Evolutionary conservation across 2,888 invertebrate genomes (phyloP).

Genomic region (Mystacides longicornis): DNA sequence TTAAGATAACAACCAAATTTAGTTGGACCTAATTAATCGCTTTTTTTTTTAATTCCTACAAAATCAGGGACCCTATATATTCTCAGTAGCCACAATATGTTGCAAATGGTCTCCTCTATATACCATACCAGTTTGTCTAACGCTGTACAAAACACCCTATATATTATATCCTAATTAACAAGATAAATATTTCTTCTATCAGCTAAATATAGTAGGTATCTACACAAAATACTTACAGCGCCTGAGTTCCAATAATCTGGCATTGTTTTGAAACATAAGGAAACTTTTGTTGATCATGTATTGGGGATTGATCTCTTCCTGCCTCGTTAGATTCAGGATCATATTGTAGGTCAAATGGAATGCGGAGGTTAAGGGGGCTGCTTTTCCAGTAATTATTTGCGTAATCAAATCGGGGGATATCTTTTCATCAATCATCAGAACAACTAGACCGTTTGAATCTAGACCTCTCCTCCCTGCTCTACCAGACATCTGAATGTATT

Average conservation of each 20-base stretch:
- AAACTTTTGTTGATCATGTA: conserved; percentile 98
- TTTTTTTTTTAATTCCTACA: too few species aligned
- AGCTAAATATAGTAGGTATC: too few species aligned
- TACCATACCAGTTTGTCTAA: too few species aligned
- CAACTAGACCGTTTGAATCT: conserved; percentile 95
- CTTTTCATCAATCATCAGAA: conserved; percentile 97
- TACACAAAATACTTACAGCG: too few species aligned
- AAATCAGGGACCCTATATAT: too few species aligned
- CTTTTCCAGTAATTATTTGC: conserved; percentile 77
- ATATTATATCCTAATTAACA: too few species aligned
- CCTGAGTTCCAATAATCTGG: conserved; percentile 53
- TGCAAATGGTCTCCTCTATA: too few species aligned
- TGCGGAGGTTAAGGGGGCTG: conserved; percentile 96
- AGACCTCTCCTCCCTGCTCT: conserved; percentile 94
- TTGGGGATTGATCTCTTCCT: conserved; percentile 99
- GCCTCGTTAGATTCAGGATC: conserved; percentile 92
- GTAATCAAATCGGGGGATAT: conserved; percentile 72
- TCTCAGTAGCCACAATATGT: too few species aligned
- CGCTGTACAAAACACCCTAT: not conserved
- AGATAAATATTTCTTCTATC: too few species aligned
- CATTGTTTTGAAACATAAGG: conserved; percentile 97
- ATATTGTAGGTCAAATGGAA: conserved; percentile 99
- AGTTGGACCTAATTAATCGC: too few species aligned
- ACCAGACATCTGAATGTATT: conserved; percentile 99
- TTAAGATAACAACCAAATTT: too few species aligned